A percentile compares a stretch with the other conserved stretches of the same genome.
These are phyloP conservation scores for Rhopalosiphum maidis DNA, from an alignment of 1,140 invertebrate species.

Conservation along the genomic window DNA sequence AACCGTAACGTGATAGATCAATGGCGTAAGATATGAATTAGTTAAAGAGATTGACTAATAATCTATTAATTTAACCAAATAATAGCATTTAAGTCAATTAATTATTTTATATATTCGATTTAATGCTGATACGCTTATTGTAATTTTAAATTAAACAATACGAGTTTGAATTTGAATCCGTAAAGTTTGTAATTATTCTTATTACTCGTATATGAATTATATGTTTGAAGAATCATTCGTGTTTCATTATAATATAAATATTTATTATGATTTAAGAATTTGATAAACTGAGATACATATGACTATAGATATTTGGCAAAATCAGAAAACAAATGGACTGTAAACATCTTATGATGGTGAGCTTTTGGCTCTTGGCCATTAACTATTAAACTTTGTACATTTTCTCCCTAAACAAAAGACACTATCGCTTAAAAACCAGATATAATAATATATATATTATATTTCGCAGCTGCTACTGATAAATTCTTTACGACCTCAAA, in stretches of 20 bases:
- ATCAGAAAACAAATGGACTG: conserved; percentile 30
- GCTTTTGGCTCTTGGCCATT: not conserved
- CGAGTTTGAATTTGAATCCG: not conserved
- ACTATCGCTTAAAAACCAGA: not conserved
- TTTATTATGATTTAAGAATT: not conserved
- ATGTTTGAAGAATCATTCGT: not conserved
- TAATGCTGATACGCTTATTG: not conserved
- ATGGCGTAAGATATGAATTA: not conserved
- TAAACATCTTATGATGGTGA: conserved; percentile 13
- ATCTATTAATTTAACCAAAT: not conserved
- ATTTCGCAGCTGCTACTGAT: conserved; percentile 26
- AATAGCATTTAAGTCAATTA: not conserved
- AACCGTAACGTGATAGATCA: not conserved
- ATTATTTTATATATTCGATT: not conserved
- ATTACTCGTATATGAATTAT: not conserved
- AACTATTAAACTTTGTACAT: not conserved
- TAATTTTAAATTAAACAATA: not conserved
- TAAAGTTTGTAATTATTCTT: not conserved
- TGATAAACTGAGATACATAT: not conserved
- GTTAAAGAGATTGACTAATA: not conserved
- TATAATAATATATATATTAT: not conserved
- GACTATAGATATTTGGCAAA: not conserved
- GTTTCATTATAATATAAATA: not conserved
- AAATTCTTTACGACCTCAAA: not conserved
- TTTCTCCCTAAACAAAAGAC: conserved; percentile 18